Conservation (phyloP, 2,888 invertebrate species). For the Eremobia ochroleuca region DNA sequence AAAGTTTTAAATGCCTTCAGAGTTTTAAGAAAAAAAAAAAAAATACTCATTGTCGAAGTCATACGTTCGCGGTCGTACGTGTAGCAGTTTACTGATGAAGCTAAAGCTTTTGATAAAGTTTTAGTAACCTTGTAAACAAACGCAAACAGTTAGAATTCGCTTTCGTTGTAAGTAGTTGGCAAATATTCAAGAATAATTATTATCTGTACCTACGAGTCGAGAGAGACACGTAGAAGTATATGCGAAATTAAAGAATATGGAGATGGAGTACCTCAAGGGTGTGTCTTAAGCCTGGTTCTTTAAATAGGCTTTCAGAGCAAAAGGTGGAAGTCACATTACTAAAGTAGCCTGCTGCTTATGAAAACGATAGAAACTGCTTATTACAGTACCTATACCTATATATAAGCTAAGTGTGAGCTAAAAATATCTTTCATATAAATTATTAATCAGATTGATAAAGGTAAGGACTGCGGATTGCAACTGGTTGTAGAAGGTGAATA, state of each 20-base stretch:
- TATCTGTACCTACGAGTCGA: not conserved
- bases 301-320: not conserved
- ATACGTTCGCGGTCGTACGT: not conserved
- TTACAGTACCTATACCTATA: not conserved
- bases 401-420: not conserved
- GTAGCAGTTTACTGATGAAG: not conserved
- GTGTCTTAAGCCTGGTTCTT: conserved; percentile 2
- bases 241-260: conserved; percentile 1
- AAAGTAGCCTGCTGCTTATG: not conserved
- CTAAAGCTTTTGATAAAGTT: not conserved
- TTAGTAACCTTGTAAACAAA: conserved; percentile 12
- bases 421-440: not conserved
- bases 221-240: not conserved
- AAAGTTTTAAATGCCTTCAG: not conserved
- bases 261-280: conserved; percentile 26
- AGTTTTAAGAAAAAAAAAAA: no score
- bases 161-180: conserved; percentile 17
- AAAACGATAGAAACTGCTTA: not conserved
- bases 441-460: conserved; percentile 8
- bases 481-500: not conserved
- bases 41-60: not conserved
- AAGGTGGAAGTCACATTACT: not conserved
- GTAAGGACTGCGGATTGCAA: not conserved
- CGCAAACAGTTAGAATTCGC: conserved; percentile 4
- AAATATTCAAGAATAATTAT: conserved; percentile 22